Percentiles rank a stretch among this genome's conserved stretches.
These are phyloP conservation scores for Mellivora capensis DNA, from an alignment of 2,113 vertebrate genomes.

Conservation along the genomic window DNA sequence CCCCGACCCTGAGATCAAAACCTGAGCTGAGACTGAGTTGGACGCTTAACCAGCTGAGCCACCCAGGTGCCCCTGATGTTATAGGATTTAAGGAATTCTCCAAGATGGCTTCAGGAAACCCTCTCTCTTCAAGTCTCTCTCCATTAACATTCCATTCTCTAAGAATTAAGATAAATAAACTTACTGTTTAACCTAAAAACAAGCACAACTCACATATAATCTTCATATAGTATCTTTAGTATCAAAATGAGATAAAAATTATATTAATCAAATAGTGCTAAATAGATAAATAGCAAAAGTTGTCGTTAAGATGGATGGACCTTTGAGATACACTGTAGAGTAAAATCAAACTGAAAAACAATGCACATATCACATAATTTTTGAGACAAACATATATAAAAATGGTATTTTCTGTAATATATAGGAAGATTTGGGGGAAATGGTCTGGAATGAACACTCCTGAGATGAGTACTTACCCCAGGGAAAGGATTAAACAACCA, in stretches of 20 bases:
- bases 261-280: neutral
- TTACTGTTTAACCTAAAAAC: neutral
- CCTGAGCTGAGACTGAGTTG: neutral
- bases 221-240: neutral
- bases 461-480: neutral
- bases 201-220: neutral
- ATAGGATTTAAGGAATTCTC: neutral
- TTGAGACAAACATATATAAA: neutral
- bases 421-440: neutral
- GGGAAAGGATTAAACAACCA: neutral
- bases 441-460: neutral
- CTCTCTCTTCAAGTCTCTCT: neutral
- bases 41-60: neutral
- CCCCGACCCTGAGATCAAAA: neutral
- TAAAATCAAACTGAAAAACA: neutral
- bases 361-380: neutral
- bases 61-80: neutral
- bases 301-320: neutral
- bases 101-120: neutral
- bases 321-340: neutral
- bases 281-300: neutral
- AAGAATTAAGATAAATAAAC: neutral
- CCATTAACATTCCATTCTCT: neutral
- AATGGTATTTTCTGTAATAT: neutral
- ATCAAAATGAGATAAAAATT: neutral